Evolutionary conservation across 2,797 vertebrate species (phyloP).

Genomic region (Pygocentrus nattereri): DNA sequence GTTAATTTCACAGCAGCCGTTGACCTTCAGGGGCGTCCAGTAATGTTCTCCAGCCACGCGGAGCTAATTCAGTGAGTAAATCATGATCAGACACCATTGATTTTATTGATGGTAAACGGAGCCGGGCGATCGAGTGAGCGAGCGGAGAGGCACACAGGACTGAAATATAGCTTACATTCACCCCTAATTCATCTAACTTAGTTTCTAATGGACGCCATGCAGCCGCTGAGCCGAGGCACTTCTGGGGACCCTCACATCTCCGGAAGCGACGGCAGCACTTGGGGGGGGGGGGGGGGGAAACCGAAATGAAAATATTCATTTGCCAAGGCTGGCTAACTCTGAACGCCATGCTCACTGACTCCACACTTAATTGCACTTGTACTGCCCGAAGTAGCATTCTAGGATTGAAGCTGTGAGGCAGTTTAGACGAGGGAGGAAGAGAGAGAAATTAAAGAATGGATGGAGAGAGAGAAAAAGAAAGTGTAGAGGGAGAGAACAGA

Average conservation of each 20-base stretch:
- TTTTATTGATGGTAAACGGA: slow-evolving; percentile 25
- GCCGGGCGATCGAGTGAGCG: slow-evolving; percentile 9
- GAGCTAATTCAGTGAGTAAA: slow-evolving; percentile 1
- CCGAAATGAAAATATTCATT: slow-evolving; percentile 51
- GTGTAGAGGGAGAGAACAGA: not conserved
- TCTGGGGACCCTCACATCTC: slow-evolving; percentile 6
- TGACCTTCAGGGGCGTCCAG: not conserved
- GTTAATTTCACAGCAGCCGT: not conserved
- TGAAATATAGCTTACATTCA: slow-evolving; percentile 1
- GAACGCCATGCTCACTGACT: slow-evolving; percentile 31
- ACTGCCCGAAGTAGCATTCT: slow-evolving; percentile 15
- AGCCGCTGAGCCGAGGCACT: slow-evolving; percentile 22
- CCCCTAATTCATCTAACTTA: slow-evolving; percentile 31
- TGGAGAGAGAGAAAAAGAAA: not conserved
- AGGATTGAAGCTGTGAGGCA: not conserved
- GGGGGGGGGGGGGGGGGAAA: no score
- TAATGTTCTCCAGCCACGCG: not conserved
- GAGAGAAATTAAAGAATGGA: not conserved
- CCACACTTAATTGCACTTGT: slow-evolving; percentile 50
- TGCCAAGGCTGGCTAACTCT: slow-evolving; percentile 43
- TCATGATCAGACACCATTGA: not conserved
- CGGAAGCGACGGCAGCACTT: slow-evolving; percentile 3
- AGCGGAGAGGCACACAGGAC: not conserved
- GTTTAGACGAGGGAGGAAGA: not conserved
- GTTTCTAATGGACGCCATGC: slow-evolving; percentile 31